Base-by-base conservation (phyloP, 1,140 invertebrate genomes). In the Chironomus tepperi region DNA sequence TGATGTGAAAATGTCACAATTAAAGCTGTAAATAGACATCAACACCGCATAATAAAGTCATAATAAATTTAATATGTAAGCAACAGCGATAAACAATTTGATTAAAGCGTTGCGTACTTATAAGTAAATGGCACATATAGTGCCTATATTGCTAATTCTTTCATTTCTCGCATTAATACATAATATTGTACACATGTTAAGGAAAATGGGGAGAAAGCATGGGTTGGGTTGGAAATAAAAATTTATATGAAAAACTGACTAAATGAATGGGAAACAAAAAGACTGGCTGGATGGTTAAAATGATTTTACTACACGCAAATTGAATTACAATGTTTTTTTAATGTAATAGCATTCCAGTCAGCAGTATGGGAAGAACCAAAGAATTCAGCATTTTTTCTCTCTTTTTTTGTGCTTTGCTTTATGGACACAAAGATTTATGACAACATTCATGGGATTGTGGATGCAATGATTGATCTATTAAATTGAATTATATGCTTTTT, bases 1-100 rank as follows among this genome's bases (percentile, higher is more conserved):
- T 34, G 1, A 34, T n/a, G 19, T 10, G n/a, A 19, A 73, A 21
- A 21, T 12, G 73, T n/a, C 42, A 42, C 6, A 10, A 43, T 74
- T 74, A 74, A 34, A 74, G 24, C 42, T 74, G 42, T 42, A 34
- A 18, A 34, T 74, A 74, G 57, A 65, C 24, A 34, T 34, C 24
- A 34, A 34, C 24, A 34, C 24, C 24, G 24, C 24, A 34, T 34
- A 34, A 34, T 34, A 34, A 34, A 34, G 24, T 34, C 24, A 34
- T 34, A 34, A 34, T 34, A 34, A 2, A 34, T 34, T 34, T 34
- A 34, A 34, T 34, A 34, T 34, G 24, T 34, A 34, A 34, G 24
- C 24, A 5, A 34, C 24, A 34, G 24, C 24, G 24, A 34, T 47
- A 47, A 47, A 47, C 15, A 47, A 47, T 47, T 47, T 10, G 15